Conservation (phyloP, 2,888 invertebrate genomes). For the Acanthopleura granulata region DNA sequence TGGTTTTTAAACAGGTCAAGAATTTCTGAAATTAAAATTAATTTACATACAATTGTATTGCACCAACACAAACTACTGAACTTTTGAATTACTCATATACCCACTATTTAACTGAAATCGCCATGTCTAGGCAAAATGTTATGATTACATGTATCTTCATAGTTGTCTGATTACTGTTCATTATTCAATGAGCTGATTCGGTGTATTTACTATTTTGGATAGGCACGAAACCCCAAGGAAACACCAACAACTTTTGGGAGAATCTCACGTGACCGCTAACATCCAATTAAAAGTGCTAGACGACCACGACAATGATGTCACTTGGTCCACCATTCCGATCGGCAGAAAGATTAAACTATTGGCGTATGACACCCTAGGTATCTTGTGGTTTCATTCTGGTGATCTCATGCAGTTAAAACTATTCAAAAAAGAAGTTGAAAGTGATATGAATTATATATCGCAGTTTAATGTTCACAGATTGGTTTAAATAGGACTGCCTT, state of each 20-base stretch:
- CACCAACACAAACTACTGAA: background rate
- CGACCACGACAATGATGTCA: background rate
- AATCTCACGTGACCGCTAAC: background rate
- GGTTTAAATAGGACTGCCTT: no score
- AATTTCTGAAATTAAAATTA: background rate
- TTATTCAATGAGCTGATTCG: no score
- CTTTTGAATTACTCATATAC: no score
- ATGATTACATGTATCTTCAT: no score
- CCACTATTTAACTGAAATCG: no score
- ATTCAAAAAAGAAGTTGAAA: no score
- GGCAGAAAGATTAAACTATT: background rate
- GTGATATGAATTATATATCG: no score
- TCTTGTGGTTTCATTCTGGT: background rate
- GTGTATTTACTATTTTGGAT: no score
- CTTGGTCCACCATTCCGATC: background rate
- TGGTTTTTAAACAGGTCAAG: background rate
- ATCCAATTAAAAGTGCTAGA: background rate
- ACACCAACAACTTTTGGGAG: background rate
- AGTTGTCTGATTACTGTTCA: background rate
- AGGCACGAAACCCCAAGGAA: background rate
- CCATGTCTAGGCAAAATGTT: no score
- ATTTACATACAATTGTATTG: no score
- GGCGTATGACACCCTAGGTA: background rate
- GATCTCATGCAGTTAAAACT: no score
- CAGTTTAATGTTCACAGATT: no score